phyloP scores from a whole-genome alignment of 2,797 vertebrate species.

The Macropodus opercularis region DNA sequence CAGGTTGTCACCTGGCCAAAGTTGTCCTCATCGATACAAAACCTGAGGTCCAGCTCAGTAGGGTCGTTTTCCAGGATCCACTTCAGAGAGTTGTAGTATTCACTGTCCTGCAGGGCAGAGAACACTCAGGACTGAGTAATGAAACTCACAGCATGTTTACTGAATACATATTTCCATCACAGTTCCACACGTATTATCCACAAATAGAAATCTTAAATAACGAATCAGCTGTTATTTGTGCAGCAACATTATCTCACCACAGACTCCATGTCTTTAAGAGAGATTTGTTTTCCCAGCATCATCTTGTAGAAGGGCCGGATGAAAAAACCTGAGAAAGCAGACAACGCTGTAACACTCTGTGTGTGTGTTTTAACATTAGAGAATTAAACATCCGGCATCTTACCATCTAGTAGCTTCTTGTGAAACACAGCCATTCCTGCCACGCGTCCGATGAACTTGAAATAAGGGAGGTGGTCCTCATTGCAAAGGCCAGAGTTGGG shows the following conservation, averaged over 20 bases:
- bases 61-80: constrained; percentile 99
- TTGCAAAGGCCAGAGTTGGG: constrained; percentile 99
- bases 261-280: constrained; percentile 98
- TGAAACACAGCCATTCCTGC: constrained; percentile 98
- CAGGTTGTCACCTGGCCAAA: constrained; percentile 90
- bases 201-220: neutral
- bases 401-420: constrained; percentile 96
- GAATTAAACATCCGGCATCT: constrained; percentile 44
- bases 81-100: constrained; percentile 98
- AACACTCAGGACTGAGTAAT: constrained; percentile 69
- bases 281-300: constrained; percentile 98
- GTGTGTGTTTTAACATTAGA: too few species aligned
- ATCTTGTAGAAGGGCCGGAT: constrained; percentile 99
- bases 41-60: constrained; percentile 96
- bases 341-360: neutral
- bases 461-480: constrained; percentile 97
- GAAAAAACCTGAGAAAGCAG: constrained; percentile 88
- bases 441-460: constrained; percentile 97
- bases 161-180: neutral
- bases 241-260: constrained; percentile 83
- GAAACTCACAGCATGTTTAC: neutral
- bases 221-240: neutral
- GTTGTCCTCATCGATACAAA: constrained; percentile 98
- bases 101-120: constrained; percentile 86
- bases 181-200: neutral